phyloP scores from a whole-genome alignment of 2,888 invertebrate genomes.

The Erebia epiphron region DNA sequence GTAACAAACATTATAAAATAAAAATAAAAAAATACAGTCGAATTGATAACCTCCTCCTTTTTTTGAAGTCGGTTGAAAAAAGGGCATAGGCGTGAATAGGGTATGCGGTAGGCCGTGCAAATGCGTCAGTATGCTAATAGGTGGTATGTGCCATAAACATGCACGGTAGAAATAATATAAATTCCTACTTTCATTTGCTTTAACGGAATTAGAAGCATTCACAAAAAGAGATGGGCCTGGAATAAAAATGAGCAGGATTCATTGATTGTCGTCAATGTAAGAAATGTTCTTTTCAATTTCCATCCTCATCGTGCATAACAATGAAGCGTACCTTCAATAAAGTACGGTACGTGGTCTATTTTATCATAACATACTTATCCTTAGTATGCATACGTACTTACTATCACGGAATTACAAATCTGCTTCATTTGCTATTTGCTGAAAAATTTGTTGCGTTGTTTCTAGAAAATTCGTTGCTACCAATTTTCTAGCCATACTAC shows the following conservation, averaged over 20 bases:
- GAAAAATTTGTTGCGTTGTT: no score
- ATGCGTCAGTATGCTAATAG: no score
- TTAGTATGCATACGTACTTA: neutral
- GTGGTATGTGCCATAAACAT: no score
- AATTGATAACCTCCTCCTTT: no score
- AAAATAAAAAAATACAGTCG: no score
- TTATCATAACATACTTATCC: neutral
- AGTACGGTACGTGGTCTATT: neutral
- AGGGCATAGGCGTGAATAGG: no score
- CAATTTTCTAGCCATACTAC: no score
- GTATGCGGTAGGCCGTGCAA: no score
- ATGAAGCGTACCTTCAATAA: neutral
- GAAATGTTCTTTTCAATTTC: constrained; percentile 6
- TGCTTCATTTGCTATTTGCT: no score
- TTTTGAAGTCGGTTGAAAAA: no score
- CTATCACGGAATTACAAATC: neutral
- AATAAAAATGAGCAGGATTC: constrained; percentile 11
- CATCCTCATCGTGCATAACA: constrained; percentile 5
- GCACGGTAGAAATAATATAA: neutral
- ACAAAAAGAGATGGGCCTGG: neutral
- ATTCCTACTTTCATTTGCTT: neutral
- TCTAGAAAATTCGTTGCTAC: no score
- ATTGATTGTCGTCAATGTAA: constrained; percentile 3
- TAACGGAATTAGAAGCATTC: constrained; percentile 7
- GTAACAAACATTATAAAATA: no score